Evolutionary conservation across 2,888 invertebrate genomes (phyloP).

Genomic region (Hirtodrosophila duncani): DNA sequence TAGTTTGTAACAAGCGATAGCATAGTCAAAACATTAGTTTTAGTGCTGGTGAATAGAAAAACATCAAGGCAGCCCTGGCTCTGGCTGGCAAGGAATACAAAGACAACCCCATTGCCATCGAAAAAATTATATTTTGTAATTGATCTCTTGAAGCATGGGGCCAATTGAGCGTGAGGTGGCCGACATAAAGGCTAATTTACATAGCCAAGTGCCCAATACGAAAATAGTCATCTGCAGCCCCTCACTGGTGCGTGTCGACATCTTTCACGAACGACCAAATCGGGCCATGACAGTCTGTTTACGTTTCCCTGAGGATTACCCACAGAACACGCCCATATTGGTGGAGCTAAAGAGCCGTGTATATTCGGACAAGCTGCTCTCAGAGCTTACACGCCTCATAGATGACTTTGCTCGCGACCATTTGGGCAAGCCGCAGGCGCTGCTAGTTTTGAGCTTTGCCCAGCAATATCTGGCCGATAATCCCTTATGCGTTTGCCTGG

Average conservation of each 20-base stretch:
- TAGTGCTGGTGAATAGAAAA: no score
- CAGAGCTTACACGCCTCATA: constrained; percentile 80
- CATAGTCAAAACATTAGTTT: no score
- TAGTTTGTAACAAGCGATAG: no score
- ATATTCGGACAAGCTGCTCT: constrained; percentile 82
- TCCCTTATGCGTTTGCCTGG: constrained; percentile 85
- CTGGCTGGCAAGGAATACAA: constrained; percentile 5
- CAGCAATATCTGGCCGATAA: constrained; percentile 83
- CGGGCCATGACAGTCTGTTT: constrained; percentile 83
- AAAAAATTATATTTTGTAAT: no score
- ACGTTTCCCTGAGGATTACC: constrained; percentile 83
- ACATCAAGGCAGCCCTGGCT: neutral
- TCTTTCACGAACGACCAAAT: constrained; percentile 80
- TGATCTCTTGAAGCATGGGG: no score
- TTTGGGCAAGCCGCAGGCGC: constrained; percentile 81
- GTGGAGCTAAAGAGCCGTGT: constrained; percentile 86
- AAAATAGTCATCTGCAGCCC: constrained; percentile 83
- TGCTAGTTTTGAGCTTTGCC: constrained; percentile 82
- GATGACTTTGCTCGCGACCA: constrained; percentile 82
- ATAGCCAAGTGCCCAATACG: constrained; percentile 81
- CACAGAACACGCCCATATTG: constrained; percentile 80
- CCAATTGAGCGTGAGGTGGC: constrained; percentile 83
- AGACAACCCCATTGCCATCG: neutral
- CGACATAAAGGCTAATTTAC: constrained; percentile 82
- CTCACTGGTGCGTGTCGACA: constrained; percentile 84